phyloP scores from a whole-genome alignment of 2,797 vertebrate genomes.

The Anolis apletophallus region DNA sequence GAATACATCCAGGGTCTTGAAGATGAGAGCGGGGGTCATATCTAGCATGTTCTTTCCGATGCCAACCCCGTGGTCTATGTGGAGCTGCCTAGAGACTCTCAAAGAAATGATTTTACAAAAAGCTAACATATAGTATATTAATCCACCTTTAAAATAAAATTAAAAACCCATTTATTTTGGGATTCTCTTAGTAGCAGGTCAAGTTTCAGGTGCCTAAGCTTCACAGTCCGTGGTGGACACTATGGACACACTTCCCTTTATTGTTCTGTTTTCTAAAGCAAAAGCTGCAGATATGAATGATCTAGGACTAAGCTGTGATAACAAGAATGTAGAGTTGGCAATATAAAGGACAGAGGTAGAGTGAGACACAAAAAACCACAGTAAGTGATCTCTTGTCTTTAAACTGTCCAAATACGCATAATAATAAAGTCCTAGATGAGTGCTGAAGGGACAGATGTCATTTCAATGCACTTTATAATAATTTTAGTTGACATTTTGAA shows the following conservation, averaged over 20 bases:
- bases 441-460: conserved; percentile 72
- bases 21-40: neutral
- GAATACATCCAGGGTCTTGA: too few species aligned
- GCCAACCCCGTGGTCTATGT: too few species aligned
- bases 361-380: conserved; percentile 62
- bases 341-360: conserved; percentile 58
- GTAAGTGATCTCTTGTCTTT: conserved; percentile 73
- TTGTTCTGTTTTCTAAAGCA: conserved; percentile 27
- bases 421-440: conserved; percentile 68
- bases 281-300: conserved; percentile 33
- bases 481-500: conserved; percentile 74
- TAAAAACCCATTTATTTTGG: neutral
- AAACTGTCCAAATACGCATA: conserved; percentile 73
- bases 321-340: conserved; percentile 37
- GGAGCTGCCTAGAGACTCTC: neutral
- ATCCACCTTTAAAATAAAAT: neutral
- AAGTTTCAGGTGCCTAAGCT: neutral
- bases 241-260: neutral
- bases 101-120: neutral
- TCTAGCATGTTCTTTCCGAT: neutral
- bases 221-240: neutral
- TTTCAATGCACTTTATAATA: conserved; percentile 68
- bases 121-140: too few species aligned
- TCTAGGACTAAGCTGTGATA: conserved; percentile 43
- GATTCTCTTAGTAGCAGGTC: neutral